phyloP scores from a whole-genome alignment of 2,113 vertebrate species.

The Bostrychus sinensis region DNA sequence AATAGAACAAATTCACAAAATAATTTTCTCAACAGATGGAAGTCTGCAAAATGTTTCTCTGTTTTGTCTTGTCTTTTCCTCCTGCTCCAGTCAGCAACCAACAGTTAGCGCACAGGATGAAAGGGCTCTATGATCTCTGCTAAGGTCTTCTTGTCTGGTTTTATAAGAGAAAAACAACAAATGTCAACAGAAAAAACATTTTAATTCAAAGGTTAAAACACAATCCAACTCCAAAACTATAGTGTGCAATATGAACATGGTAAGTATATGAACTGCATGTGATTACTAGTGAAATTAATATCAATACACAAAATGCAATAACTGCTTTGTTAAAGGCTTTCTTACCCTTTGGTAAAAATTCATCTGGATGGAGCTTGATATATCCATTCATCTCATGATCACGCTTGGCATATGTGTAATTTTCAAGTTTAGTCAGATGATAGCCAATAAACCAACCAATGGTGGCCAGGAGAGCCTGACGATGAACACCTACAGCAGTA shows the following conservation, averaged over 20 bases:
- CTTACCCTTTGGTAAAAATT: slow-evolving; percentile 81
- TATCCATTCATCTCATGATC: slow-evolving; percentile 87
- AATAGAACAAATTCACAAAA: slow-evolving; percentile 39
- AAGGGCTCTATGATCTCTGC: slow-evolving; percentile 87
- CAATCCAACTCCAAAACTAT: not conserved
- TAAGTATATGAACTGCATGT: not conserved
- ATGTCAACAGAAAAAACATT: slow-evolving; percentile 5
- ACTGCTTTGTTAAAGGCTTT: not conserved
- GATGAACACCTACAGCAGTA: slow-evolving; percentile 84
- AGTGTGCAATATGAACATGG: not conserved
- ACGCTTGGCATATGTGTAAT: slow-evolving; percentile 78
- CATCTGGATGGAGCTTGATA: slow-evolving; percentile 78
- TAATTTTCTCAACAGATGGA: slow-evolving; percentile 3
- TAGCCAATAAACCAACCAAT: slow-evolving; percentile 88
- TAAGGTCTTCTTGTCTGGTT: slow-evolving; percentile 83
- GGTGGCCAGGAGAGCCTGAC: slow-evolving; percentile 81
- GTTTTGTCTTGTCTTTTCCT: too few species aligned
- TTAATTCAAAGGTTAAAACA: not conserved
- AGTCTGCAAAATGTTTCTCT: slow-evolving; percentile 18
- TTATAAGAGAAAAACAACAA: slow-evolving; percentile 1
- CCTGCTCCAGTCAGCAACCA: not conserved
- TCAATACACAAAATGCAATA: not conserved
- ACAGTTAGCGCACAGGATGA: slow-evolving; percentile 84
- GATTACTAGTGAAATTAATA: not conserved
- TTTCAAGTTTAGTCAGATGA: slow-evolving; percentile 77